Base-by-base conservation (phyloP, 2,113 vertebrate genomes). In the Castor canadensis region DNA sequence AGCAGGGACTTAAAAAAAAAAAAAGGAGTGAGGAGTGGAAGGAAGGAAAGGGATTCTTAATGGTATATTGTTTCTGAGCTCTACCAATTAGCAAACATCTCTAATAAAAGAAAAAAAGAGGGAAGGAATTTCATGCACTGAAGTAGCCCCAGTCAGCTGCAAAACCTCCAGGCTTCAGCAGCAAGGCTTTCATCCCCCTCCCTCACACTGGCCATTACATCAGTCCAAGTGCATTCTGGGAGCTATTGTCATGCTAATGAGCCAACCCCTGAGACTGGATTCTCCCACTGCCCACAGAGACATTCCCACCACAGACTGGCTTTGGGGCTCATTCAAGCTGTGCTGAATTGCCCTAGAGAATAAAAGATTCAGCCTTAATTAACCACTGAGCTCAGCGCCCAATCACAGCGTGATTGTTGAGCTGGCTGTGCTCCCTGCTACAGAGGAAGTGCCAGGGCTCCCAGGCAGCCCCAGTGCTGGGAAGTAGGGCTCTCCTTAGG, bases 181-280 rank as follows among this genome's bases (percentile, higher is more conserved):
- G 9, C 43, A 62, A 84, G 79, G 92, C 71, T 91, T 95, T 96
- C 95, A 94, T 95, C 96, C 77, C 91, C 81, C 92, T 92, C 93
- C 7, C 97, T 79, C 81, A 0, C 86, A 72, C 97, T 87, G 95
- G 98, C 97, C 97, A 97, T 99, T 98, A 98, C 99, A 98, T 98
- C 98, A 98, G 98, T 95, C 98, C 97, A 91, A 98, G 98, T 98
- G 98, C 98, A 98, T 98, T 99, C 98, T 98, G 98, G 98, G 98
- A 97, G 67, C 95, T 92, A 98, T 99, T 99, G 99, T 99, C 95
- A 99, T 99, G 99, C 95, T 98, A 99, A 99, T 99, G 82, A 80
- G 64, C 97, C 96, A 40, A 95, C 94, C 97, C 97, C 54, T 38
- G 93, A 96, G 98, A 87, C 95, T 86, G 97, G 98, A 93, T 96